Evolutionary conservation across 2,113 vertebrate species (phyloP), one percentile per base, ranked within the genome.

Genomic region (Rhinichthys klamathensis): DNA sequence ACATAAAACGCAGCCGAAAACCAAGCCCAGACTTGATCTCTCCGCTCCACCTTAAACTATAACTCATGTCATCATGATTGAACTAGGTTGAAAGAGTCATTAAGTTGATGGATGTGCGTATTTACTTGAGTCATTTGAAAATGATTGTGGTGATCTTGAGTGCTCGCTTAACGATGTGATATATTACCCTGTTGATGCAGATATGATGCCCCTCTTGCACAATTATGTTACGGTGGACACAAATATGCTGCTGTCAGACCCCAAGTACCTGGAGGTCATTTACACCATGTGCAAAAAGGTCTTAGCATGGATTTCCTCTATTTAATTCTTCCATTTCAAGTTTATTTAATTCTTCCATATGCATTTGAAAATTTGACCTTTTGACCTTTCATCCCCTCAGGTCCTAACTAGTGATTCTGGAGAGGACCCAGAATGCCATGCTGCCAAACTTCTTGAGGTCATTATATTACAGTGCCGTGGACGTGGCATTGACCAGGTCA

Each of bases 201-300:
- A 99, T 92, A 99, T 99, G 98, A 99, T 99, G 98, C 98, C 98
- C 88, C 96, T 99, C 38, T 91, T 99, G 91, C 98, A 99, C 93
- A 99, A 99, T 93, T 99, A 99, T n/a, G 95, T 99, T 88, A 99
- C 98, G 0, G 95, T 99, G 88, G 98, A 99, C 84, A 99, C 98
- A 1, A 94, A 97, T 90, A 96, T 95, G 89, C 95, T 99, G 60
- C 90, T 99, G 18, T 96, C 97, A 78, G 97, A 96, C 87, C 95
- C 98, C 35, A 99, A 98, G 84, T 95, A 99, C 89, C 91, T 99
- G 74, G 98, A 99, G 92, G 96, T 99, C 84, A 97, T 99, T 93
- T 99, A 98, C 89, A 96, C 94, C 77, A 99, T 99, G 97, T 99
- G 98, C 91, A 99, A 97, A 93, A 99, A 99, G 97, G 98, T 99